Conservation (phyloP, 2,797 vertebrate species). For the Hirundo rustica region DNA sequence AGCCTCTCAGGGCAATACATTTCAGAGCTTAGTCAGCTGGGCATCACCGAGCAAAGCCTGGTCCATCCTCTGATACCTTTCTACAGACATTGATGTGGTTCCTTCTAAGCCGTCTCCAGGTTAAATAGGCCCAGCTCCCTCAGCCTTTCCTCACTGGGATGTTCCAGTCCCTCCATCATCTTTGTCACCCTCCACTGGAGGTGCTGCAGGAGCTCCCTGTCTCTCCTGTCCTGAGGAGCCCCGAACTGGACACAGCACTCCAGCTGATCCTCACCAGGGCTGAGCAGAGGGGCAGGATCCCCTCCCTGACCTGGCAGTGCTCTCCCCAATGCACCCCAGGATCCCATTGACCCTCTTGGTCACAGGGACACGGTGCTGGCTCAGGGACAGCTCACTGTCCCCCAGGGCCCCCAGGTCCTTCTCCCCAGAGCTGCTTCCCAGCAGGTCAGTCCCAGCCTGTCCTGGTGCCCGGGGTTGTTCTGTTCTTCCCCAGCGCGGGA, state of each 20-base stretch:
- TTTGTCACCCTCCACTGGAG: fast-evolving
- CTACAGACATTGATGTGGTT: not conserved
- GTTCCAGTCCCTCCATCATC: not conserved
- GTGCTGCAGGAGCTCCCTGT: fast-evolving
- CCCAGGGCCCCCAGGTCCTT: not conserved
- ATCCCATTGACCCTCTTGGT: not conserved
- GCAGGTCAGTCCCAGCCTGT: not conserved
- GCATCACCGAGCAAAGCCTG: not conserved
- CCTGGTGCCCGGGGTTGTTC: not conserved
- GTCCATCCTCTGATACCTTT: not conserved
- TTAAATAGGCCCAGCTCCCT: not conserved
- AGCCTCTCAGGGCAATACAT: not conserved
- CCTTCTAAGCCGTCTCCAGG: not conserved
- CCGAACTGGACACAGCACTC: not conserved
- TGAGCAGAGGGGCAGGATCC: not conserved
- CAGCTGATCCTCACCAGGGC: not conserved
- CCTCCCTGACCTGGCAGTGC: not conserved
- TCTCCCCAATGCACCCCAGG: not conserved
- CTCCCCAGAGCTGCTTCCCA: not conserved
- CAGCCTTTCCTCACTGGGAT: not conserved
- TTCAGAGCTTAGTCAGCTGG: not conserved
- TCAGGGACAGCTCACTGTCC: not conserved
- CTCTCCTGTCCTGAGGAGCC: fast-evolving
- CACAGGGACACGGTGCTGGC: not conserved
- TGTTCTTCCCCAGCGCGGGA: not conserved